Conservation (phyloP, 2,888 invertebrate species). For the Sphaerophoria rueppellii region DNA sequence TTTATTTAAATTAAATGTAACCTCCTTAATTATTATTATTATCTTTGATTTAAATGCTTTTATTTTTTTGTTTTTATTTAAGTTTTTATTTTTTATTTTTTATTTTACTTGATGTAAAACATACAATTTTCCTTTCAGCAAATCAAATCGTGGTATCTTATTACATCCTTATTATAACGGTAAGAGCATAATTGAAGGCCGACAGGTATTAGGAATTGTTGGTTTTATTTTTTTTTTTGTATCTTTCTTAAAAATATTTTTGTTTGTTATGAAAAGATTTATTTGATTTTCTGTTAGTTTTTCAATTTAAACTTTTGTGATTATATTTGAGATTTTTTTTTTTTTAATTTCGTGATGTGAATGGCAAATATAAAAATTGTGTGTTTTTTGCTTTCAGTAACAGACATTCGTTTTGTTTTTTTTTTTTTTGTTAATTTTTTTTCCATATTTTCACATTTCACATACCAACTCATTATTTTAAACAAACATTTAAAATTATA, state of each 20-base stretch:
- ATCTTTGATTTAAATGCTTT: too few species aligned
- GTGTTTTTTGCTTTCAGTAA: constrained; percentile 51
- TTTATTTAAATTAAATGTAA: constrained; percentile 32
- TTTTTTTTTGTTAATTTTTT: constrained; percentile 9
- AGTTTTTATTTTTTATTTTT: constrained; percentile 26
- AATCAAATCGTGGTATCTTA: constrained; percentile 83
- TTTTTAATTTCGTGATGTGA: constrained; percentile 36
- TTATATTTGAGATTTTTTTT: neutral
- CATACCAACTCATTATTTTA: constrained; percentile 13
- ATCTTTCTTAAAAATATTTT: constrained; percentile 2
- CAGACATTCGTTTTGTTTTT: constrained; percentile 21
- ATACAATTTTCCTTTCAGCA: constrained; percentile 79
- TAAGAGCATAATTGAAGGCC: constrained; percentile 81
- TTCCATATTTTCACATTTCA: constrained; percentile 22
- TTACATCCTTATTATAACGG: constrained; percentile 85
- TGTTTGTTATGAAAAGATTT: constrained; percentile 11
- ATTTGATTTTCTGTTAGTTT: constrained; percentile 37
- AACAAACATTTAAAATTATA: constrained; percentile 10
- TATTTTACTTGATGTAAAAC: constrained; percentile 59
- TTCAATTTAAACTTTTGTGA: constrained; percentile 8
- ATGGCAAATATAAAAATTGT: constrained; percentile 26
- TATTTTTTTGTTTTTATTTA: constrained; percentile 23
- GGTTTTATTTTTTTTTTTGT: constrained; percentile 32
- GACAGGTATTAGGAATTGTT: constrained; percentile 67
- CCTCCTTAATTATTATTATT: constrained; percentile 21